Evolutionary conservation across 2,888 invertebrate species (phyloP).

Genomic region (Megamerina dolium): DNA sequence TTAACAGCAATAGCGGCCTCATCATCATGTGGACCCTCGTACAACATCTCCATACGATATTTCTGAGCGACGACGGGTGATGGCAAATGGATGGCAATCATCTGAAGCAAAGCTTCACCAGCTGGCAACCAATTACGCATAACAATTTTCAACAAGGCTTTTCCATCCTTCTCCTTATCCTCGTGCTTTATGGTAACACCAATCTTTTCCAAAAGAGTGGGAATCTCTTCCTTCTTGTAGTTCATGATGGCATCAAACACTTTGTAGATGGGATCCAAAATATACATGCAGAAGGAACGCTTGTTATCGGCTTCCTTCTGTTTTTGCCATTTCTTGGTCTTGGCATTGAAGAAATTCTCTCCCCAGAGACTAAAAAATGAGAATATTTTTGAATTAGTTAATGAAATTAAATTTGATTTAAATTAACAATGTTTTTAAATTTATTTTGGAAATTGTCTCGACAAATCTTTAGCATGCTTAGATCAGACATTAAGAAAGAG

Average conservation of each 20-base stretch:
- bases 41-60: slow-evolving; percentile 99
- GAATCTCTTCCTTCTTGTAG: slow-evolving; percentile 91
- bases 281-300: slow-evolving; percentile 98
- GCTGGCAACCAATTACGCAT: slow-evolving; percentile 99
- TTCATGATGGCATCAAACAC: slow-evolving; percentile 77
- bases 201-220: slow-evolving; percentile 80
- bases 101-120: slow-evolving; percentile 98
- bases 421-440: slow-evolving; percentile 1
- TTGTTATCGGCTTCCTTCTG: slow-evolving; percentile 86
- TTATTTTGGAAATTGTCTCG: slow-evolving; percentile 25
- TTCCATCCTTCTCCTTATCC: slow-evolving; percentile 95
- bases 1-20: slow-evolving; percentile 87
- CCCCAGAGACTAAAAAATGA: slow-evolving; percentile 73
- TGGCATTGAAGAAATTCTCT: slow-evolving; percentile 96
- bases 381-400: slow-evolving; percentile 2
- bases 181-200: slow-evolving; percentile 89
- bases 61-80: slow-evolving; percentile 98
- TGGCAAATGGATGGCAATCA: slow-evolving; percentile 99
- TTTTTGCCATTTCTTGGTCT: slow-evolving; percentile 97
- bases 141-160: slow-evolving; percentile 90
- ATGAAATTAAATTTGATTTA: slow-evolving; percentile 1
- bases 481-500: slow-evolving; percentile 75
- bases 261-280: slow-evolving; percentile 98
- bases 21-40: slow-evolving; percentile 97
- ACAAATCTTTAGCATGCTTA: slow-evolving; percentile 54